phyloP scores from a whole-genome alignment of 2,113 vertebrate species.

The Cebus imitator region DNA sequence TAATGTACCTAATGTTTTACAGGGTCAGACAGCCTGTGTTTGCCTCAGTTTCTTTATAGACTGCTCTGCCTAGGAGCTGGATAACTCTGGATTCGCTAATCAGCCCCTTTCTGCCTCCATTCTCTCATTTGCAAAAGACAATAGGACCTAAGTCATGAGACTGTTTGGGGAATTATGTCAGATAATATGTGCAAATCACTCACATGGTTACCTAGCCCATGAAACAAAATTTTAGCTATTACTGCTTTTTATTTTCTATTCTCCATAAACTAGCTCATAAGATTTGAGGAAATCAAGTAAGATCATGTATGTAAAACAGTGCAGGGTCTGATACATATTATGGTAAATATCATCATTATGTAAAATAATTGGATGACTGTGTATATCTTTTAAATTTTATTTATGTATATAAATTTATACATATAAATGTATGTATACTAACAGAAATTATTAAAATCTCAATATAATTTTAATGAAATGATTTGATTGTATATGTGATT shows the following conservation, averaged over 20 bases:
- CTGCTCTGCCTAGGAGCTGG: not conserved
- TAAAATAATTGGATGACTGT: not conserved
- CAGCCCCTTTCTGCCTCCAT: not conserved
- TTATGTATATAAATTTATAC: not conserved
- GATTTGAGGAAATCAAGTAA: not conserved
- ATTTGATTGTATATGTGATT: not conserved
- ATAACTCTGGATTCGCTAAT: rapidly evolving
- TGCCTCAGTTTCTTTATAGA: not conserved
- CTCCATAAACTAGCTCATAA: not conserved
- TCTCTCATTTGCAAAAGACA: not conserved
- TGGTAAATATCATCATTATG: not conserved
- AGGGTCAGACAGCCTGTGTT: too few relatives aligned
- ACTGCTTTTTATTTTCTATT: not conserved
- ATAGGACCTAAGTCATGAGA: not conserved
- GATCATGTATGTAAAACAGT: not conserved
- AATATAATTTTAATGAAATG: not conserved
- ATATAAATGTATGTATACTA: not conserved
- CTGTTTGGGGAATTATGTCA: not conserved
- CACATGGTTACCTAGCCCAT: not conserved
- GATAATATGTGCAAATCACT: not conserved
- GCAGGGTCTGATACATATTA: not conserved
- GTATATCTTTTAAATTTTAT: not conserved
- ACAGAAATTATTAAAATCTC: not conserved
- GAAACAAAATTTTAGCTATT: not conserved
- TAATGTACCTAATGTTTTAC: not conserved